These are phyloP conservation scores for Chrysopa pallens DNA, from an alignment of 1,140 invertebrate species.

Conservation along the genomic window DNA sequence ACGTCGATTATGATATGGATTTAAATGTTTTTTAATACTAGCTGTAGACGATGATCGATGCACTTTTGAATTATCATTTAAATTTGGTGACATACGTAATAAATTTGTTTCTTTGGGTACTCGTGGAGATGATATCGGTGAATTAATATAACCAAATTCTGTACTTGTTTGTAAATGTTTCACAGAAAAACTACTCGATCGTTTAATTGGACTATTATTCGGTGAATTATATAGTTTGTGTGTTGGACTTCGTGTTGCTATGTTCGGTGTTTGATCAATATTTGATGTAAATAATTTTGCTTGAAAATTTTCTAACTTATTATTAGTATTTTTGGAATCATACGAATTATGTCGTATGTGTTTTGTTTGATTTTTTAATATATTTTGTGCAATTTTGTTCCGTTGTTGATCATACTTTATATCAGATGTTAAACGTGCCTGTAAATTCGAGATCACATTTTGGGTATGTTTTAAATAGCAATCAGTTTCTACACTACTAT, in stretches of 20 bases:
- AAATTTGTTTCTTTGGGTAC: conserved; percentile 14
- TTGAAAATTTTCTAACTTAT: conserved; percentile 23
- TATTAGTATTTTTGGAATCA: conserved; percentile 21
- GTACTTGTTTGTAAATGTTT: conserved; percentile 3
- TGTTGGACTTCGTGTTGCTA: conserved; percentile 5
- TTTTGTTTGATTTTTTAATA: conserved; percentile 19
- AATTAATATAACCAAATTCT: not conserved
- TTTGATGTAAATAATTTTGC: conserved; percentile 16
- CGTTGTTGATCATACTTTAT: conserved; percentile 11
- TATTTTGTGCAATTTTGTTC: conserved; percentile 18
- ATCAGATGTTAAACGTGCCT: conserved; percentile 27
- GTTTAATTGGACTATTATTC: conserved; percentile 18
- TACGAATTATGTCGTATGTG: conserved; percentile 29
- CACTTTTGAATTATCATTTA: conserved; percentile 10
- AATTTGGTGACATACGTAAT: conserved; percentile 11
- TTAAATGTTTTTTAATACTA: conserved; percentile 14
- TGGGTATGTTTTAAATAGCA: conserved; percentile 45
- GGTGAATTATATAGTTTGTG: conserved; percentile 21
- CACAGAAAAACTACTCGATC: conserved; percentile 21
- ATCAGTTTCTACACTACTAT: conserved; percentile 36
- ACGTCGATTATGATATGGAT: conserved; percentile 4
- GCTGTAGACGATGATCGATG: conserved; percentile 19
- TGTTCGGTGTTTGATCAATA: conserved; percentile 20
- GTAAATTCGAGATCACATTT: conserved; percentile 44
- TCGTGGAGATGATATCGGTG: not conserved